Evolutionary conservation across 1,140 invertebrate species (phyloP).

Genomic region (Papilio xuthus): DNA sequence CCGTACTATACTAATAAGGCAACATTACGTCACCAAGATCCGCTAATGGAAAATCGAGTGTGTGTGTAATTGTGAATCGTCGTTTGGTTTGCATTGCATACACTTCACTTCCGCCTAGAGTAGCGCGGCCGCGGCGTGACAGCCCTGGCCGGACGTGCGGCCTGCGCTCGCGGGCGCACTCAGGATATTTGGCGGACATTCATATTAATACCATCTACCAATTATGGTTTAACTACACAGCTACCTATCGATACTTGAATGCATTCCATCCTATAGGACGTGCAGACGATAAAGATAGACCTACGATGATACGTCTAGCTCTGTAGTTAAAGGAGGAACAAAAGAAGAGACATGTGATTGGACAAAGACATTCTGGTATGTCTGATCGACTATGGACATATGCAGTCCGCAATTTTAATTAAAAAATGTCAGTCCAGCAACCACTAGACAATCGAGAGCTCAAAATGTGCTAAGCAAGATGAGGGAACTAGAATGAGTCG

Average conservation of each 20-base stretch:
- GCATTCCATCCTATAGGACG: not conserved
- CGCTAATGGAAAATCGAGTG: conserved; percentile 27
- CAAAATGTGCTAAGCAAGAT: not conserved
- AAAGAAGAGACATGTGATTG: not conserved
- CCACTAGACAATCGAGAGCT: not conserved
- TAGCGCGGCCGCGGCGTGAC: not conserved
- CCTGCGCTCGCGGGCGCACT: not conserved
- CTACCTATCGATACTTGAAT: not conserved
- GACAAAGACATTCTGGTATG: not conserved
- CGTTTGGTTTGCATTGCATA: conserved; percentile 22
- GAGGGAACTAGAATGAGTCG: not conserved
- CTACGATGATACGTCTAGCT: not conserved
- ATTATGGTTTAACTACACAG: not conserved
- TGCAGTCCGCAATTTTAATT: not conserved
- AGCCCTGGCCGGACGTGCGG: not conserved
- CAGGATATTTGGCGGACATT: conserved; percentile 13
- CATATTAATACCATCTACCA: not conserved
- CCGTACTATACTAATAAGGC: conserved; percentile 23
- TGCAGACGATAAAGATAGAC: not conserved
- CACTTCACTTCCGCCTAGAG: conserved; percentile 15
- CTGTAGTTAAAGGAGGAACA: not conserved
- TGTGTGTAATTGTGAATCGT: conserved; percentile 16
- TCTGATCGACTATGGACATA: not conserved
- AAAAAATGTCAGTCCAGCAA: too few relatives aligned
- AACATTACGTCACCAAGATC: conserved; percentile 30